A percentile compares a stretch with the other conserved stretches of the same genome.
Conservation (phyloP, 2,113 vertebrate species). For the Microcebus griseorufus region DNA sequence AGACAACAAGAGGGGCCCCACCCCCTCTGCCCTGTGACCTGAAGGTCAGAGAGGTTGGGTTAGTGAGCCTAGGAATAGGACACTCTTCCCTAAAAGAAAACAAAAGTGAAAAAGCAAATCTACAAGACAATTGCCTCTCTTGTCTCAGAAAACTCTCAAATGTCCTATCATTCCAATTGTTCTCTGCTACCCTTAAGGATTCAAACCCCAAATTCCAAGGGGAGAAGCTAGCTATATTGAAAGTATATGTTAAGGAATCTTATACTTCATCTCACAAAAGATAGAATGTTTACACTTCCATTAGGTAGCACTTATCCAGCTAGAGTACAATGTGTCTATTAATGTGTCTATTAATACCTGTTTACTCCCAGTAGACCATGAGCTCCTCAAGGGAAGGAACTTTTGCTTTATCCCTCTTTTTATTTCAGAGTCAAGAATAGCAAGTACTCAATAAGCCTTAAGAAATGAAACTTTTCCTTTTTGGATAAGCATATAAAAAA, state of each 20-base stretch:
- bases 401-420: background rate
- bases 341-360: background rate
- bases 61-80: background rate
- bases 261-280: background rate
- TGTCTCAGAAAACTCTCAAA: background rate
- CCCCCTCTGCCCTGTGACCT: background rate
- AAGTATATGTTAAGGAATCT: background rate
- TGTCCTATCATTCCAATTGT: background rate
- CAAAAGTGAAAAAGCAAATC: background rate
- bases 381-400: background rate
- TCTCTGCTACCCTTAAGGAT: background rate
- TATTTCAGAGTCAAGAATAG: background rate
- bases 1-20: background rate
- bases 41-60: background rate
- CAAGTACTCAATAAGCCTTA: background rate
- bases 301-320: background rate
- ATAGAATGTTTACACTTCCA: background rate
- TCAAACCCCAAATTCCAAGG: background rate
- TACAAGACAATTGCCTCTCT: background rate
- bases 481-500: background rate
- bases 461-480: background rate
- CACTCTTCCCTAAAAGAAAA: background rate
- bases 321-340: background rate
- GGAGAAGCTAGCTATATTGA: background rate
- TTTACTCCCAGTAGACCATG: background rate